Evolutionary conservation across 1,140 invertebrate species (phyloP).

Genomic region (Belonocnema kinseyi): DNA sequence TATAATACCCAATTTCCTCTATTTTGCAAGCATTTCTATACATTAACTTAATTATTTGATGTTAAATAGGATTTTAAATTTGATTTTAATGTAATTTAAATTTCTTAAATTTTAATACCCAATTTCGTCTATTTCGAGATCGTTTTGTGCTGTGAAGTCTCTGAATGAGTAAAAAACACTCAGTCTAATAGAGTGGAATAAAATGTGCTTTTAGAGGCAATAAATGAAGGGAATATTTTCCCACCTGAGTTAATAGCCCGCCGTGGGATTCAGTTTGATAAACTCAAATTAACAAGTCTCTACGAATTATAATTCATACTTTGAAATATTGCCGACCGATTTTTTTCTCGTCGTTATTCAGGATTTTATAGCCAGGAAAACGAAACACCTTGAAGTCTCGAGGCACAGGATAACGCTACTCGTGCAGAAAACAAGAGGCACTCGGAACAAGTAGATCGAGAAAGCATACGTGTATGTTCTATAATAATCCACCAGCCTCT

Average conservation of each 20-base stretch:
- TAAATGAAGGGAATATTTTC: background rate
- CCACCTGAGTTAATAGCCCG: background rate
- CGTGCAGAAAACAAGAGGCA: constrained; percentile 2
- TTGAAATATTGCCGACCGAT: constrained; percentile 14
- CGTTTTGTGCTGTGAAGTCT: background rate
- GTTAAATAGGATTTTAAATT: too few relatives aligned
- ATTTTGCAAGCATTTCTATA: too few relatives aligned
- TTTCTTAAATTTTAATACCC: too few relatives aligned
- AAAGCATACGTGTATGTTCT: too few relatives aligned
- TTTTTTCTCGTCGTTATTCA: background rate
- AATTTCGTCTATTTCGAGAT: too few relatives aligned
- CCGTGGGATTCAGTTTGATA: constrained; percentile 12
- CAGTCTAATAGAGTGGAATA: background rate
- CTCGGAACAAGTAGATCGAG: too few relatives aligned
- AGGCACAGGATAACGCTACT: constrained; percentile 2
- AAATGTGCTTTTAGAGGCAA: background rate
- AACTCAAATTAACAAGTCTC: constrained; percentile 13
- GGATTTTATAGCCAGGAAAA: constrained; percentile 24
- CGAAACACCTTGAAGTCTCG: background rate
- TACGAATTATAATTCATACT: constrained; percentile 14
- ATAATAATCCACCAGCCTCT: too few relatives aligned
- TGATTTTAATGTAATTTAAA: too few relatives aligned
- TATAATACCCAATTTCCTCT: too few relatives aligned
- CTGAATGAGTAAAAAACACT: background rate
- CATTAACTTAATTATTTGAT: too few relatives aligned